Percentiles rank a stretch among this genome's conserved stretches.
phyloP scores from a whole-genome alignment of 2,797 vertebrate species.

The Gambelia wislizenii region DNA sequence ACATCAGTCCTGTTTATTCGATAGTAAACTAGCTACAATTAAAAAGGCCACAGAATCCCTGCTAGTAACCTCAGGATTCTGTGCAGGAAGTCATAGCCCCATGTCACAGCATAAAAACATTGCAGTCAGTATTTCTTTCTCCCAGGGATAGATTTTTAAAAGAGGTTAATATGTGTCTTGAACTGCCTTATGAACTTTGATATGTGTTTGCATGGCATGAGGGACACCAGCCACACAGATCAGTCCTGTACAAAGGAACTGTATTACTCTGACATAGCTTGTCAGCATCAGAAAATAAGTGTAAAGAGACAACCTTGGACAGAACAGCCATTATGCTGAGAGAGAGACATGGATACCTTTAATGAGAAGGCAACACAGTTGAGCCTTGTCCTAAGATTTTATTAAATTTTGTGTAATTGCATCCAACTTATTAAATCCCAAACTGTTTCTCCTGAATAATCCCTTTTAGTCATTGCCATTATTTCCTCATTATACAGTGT shows the following conservation, averaged over 20 bases:
- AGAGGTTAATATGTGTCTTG: slow-evolving; percentile 13
- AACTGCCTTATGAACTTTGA: slow-evolving; percentile 62
- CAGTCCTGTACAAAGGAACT: slow-evolving; percentile 9
- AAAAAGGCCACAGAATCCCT: not conserved
- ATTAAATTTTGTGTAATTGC: slow-evolving; percentile 71
- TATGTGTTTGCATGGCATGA: slow-evolving; percentile 46
- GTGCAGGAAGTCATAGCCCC: not conserved
- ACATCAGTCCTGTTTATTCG: not conserved
- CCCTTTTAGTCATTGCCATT: slow-evolving; percentile 70
- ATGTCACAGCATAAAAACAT: not conserved
- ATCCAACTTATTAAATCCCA: slow-evolving; percentile 70
- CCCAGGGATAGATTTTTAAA: too few relatives aligned
- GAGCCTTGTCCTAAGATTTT: slow-evolving; percentile 67
- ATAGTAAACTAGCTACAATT: not conserved
- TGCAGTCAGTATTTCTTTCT: too few relatives aligned
- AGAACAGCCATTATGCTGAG: slow-evolving; percentile 63
- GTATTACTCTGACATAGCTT: slow-evolving; percentile 50
- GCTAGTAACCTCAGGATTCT: not conserved
- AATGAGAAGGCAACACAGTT: slow-evolving; percentile 62
- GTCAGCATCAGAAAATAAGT: slow-evolving; percentile 62
- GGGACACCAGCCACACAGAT: slow-evolving; percentile 59
- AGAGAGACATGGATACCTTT: slow-evolving; percentile 46
- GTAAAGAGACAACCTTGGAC: slow-evolving; percentile 67
- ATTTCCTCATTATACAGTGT: slow-evolving; percentile 67
- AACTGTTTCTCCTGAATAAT: slow-evolving; percentile 72